Evolutionary conservation across 2,113 vertebrate species (phyloP), one percentile per base, ranked within the genome.

Genomic region (Beaufortia kweichowensis): DNA sequence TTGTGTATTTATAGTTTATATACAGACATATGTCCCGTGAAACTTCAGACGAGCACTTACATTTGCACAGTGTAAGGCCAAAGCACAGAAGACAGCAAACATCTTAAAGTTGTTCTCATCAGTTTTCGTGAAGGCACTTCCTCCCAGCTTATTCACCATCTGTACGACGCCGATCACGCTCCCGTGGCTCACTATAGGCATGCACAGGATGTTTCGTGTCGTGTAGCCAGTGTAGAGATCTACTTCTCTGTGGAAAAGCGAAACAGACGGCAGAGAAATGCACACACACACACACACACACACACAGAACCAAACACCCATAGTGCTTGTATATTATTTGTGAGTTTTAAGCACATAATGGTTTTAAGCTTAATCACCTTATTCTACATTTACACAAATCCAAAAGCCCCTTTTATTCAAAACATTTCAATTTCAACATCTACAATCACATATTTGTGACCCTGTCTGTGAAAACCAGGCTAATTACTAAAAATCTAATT

Each of bases 51-150:
- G 11, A 17, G 28, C 59, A 94, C 97, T 97, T 85, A 98, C 97
- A 62, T 98, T 99, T 92, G 97, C 97, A 94, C 97, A 99, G 95
- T 99, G 97, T 91, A 99, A 94, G 93, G 97, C 97, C 89, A 98
- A 87, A 84, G 97, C 97, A 85, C 97, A 99, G 84, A 99, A 98
- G 92, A 99, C 97, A 19, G 97, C 97, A 83, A 99, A 99, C 96
- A 99, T 98, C 90, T 98, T 99, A 90, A 99, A 99, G 94, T 98
- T 99, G 94, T 99, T 98, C 86, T 99, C 97, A 24, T 99, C 97
- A 0, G 97, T 98, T 91, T 98, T 97, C 85, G 97, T 97, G 92
- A 98, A 98, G 96, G 97, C 97, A 93, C 95, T 96, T 94, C 96
- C 97, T 85, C 92, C 96, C 82, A 97, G 85, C 87, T 99, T 99